Evolutionary conservation across 2,888 invertebrate genomes (phyloP).

Genomic region (Volucella zonaria): DNA sequence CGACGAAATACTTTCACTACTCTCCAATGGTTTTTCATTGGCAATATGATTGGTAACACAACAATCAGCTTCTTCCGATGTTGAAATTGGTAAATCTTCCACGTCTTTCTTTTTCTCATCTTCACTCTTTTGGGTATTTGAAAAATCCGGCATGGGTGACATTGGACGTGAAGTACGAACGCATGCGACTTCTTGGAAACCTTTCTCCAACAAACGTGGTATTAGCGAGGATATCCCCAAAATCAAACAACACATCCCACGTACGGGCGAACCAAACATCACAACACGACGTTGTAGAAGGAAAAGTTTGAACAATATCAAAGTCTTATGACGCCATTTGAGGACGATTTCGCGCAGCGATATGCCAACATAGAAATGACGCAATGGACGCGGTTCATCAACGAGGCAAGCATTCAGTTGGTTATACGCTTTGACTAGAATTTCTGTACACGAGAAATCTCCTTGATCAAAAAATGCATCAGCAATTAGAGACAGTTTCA

Average conservation of each 20-base stretch:
- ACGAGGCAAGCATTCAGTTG: conserved; percentile 92
- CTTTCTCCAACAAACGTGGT: conserved; percentile 94
- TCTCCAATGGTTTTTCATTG: conserved; percentile 62
- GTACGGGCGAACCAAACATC: conserved; percentile 96
- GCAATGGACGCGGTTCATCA: conserved; percentile 85
- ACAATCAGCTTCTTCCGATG: conserved; percentile 57
- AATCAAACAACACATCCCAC: conserved; percentile 92
- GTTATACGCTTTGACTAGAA: conserved; percentile 95
- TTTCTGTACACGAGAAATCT: conserved; percentile 93
- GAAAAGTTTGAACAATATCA: conserved; percentile 95
- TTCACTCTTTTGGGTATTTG: conserved; percentile 75
- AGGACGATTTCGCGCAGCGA: conserved; percentile 81
- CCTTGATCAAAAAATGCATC: conserved; percentile 98
- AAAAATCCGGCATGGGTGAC: conserved; percentile 88
- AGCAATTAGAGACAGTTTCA: conserved; percentile 97
- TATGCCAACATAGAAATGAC: conserved; percentile 81
- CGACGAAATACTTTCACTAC: conserved; percentile 58
- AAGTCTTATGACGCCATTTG: conserved; percentile 93
- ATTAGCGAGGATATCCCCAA: conserved; percentile 94
- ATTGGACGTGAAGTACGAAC: conserved; percentile 89
- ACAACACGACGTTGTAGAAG: conserved; percentile 94
- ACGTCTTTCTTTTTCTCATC: conserved; percentile 38
- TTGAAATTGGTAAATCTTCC: conserved; percentile 4
- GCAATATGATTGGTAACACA: conserved; percentile 59
- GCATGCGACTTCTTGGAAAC: conserved; percentile 92